Conservation (phyloP, 1,140 invertebrate genomes). For the Hyles euphorbiae region DNA sequence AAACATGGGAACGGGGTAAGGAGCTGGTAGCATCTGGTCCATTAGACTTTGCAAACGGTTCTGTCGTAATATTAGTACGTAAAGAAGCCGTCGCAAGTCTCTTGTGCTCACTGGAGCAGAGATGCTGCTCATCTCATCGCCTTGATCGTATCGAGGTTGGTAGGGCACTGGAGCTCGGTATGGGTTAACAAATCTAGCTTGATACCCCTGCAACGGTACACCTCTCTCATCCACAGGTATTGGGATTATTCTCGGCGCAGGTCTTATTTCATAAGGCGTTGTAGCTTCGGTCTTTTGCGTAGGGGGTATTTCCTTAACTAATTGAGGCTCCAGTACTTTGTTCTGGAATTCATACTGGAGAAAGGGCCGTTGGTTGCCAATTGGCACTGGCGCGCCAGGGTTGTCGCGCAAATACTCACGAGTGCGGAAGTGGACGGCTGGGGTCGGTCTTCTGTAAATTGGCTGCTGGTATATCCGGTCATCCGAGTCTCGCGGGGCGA, state of each 20-base stretch:
- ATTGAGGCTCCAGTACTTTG: slow-evolving; percentile 65
- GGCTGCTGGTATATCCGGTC: slow-evolving; percentile 70
- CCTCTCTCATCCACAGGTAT: slow-evolving; percentile 62
- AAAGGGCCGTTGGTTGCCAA: slow-evolving; percentile 72
- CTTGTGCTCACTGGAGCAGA: slow-evolving; percentile 76
- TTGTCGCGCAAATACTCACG: slow-evolving; percentile 71
- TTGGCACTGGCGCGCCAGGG: slow-evolving; percentile 66
- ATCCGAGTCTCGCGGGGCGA: slow-evolving; percentile 55
- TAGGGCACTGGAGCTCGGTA: slow-evolving; percentile 49
- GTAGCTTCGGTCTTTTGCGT: slow-evolving; percentile 41
- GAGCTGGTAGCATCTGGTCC: slow-evolving; percentile 62
- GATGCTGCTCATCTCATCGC: slow-evolving; percentile 56
- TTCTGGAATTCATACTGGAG: slow-evolving; percentile 65
- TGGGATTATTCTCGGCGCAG: slow-evolving; percentile 51
- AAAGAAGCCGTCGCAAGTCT: slow-evolving; percentile 76
- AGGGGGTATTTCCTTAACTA: slow-evolving; percentile 49
- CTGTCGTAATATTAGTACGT: slow-evolving; percentile 76
- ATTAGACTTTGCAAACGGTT: slow-evolving; percentile 74
- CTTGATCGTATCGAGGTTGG: slow-evolving; percentile 52
- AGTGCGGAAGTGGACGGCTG: slow-evolving; percentile 69
- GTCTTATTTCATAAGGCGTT: slow-evolving; percentile 45
- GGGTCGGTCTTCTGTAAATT: slow-evolving; percentile 65
- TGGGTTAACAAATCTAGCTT: slow-evolving; percentile 52
- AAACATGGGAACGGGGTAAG: slow-evolving; percentile 37
- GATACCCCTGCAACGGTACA: slow-evolving; percentile 57